Conservation (phyloP, 2,888 invertebrate species). For the Trypoxylon attenuatum region DNA sequence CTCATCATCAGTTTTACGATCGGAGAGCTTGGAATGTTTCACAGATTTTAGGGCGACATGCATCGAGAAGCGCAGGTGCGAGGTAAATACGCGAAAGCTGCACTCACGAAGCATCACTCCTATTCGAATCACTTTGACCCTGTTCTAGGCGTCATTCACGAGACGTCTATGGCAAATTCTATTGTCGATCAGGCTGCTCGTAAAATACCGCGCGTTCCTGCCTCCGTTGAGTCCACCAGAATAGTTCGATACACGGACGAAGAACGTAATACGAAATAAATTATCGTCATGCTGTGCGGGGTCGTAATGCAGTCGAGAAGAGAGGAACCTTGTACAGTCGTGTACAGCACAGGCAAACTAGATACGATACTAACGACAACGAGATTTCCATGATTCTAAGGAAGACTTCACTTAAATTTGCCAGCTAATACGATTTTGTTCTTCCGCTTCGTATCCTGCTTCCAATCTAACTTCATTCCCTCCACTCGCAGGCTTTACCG, state of each 20-base stretch:
- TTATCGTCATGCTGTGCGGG: constrained; percentile 26
- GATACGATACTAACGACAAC: background rate
- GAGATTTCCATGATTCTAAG: background rate
- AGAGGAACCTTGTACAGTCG: constrained; percentile 7
- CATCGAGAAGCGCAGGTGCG: constrained; percentile 57
- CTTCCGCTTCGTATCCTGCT: no score
- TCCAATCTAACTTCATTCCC: no score
- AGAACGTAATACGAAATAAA: constrained; percentile 43
- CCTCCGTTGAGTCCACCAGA: constrained; percentile 9
- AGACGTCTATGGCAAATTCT: constrained; percentile 7
- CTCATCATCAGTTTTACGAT: constrained; percentile 61
- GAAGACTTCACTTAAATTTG: background rate
- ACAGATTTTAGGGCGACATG: constrained; percentile 58
- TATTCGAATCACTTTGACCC: background rate
- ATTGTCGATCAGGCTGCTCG: constrained; percentile 9
- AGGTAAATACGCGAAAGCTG: constrained; percentile 27
- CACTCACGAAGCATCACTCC: background rate
- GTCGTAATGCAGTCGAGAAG: constrained; percentile 17
- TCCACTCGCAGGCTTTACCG: no score
- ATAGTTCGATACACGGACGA: constrained; percentile 33
- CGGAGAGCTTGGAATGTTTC: constrained; percentile 25
- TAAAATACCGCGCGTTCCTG: constrained; percentile 4
- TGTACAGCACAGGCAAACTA: background rate
- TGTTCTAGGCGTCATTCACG: background rate
- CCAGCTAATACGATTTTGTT: no score